Evolutionary conservation across 2,113 vertebrate genomes (phyloP), one percentile per base, ranked within the genome.

Genomic region (Trichomycterus rosablanca): DNA sequence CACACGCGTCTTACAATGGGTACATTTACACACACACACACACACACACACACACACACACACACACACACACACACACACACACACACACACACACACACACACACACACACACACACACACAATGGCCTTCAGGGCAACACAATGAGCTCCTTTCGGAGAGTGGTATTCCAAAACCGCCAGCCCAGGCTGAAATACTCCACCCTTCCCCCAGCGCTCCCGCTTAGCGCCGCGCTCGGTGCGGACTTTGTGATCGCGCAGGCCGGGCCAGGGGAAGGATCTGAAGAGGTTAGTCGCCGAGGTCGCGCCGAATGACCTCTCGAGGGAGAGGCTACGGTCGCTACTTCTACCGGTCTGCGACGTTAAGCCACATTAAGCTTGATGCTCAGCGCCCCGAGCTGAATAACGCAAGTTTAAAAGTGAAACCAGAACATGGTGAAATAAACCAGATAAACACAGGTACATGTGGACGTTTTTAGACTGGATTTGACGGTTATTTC

Each of bases 111-210:
- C 63, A 8, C 8, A 22, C 51, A n/a, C n/a, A n/a, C n/a, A n/a
- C n/a, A n/a, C n/a, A n/a, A n/a, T n/a, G n/a, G n/a, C 66, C 59
- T 67, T 66, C 64, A 68, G 54, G 65, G 32, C 42, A 23, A 51
- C 57, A 76, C 76, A 78, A 76, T 78, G 63, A 63, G 49, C 63
- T 52, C 44, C 57, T 74, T 78, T 78, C 43, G 64, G 35, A 2
- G 16, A 54, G 56, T 56, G 63, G 66, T 68, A 78, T 78, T 72
- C 69, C 71, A 76, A 65, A 70, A 59, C 39, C 40, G 66, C 66
- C 39, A 58, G 37, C 23, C 23, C 40, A 37, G 24, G 59, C 49
- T 58, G 14, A 45, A 63, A 34, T 66, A 66, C 65, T 61, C 67
- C 63, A 63, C 72, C 58, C 63, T 54, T 70, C 72, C 39, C 10